phyloP scores from a whole-genome alignment of 2,888 invertebrate genomes.

The Andrena hattorfiana region DNA sequence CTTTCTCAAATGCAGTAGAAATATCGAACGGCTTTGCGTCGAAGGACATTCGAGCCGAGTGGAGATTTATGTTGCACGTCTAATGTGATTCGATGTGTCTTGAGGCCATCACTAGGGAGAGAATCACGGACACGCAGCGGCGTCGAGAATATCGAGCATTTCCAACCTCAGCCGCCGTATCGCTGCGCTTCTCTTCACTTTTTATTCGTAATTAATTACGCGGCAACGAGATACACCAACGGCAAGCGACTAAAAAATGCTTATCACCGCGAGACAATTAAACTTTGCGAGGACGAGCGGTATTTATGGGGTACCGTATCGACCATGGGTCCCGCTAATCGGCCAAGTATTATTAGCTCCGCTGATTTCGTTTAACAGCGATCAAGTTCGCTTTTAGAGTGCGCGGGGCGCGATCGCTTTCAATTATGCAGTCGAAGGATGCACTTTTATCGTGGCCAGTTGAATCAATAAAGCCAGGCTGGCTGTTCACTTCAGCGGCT shows the following conservation, averaged over 20 bases:
- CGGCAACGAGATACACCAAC: slow-evolving; percentile 26
- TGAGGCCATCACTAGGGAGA: slow-evolving; percentile 8
- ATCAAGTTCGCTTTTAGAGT: slow-evolving; percentile 14
- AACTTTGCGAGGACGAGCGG: slow-evolving; percentile 15
- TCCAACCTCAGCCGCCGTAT: background rate
- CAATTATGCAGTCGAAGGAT: background rate
- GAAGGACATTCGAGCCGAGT: background rate
- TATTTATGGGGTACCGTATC: slow-evolving; percentile 32
- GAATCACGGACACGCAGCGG: slow-evolving; percentile 18
- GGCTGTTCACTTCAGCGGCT: no score
- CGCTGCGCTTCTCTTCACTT: background rate
- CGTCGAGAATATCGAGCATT: slow-evolving; percentile 53
- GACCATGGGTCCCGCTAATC: slow-evolving; percentile 24
- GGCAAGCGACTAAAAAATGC: background rate
- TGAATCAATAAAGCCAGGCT: no score
- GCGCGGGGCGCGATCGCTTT: background rate
- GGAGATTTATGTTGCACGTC: background rate
- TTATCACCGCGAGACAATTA: slow-evolving; percentile 50
- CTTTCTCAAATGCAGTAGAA: no score
- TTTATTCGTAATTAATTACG: slow-evolving; percentile 55
- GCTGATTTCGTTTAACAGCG: slow-evolving; percentile 21
- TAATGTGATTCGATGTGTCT: background rate
- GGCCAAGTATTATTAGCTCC: slow-evolving; percentile 39
- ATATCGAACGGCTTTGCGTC: no score
- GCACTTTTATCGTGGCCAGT: background rate